phyloP scores from a whole-genome alignment of 2,888 invertebrate genomes.

The Oligia fasciuncula region DNA sequence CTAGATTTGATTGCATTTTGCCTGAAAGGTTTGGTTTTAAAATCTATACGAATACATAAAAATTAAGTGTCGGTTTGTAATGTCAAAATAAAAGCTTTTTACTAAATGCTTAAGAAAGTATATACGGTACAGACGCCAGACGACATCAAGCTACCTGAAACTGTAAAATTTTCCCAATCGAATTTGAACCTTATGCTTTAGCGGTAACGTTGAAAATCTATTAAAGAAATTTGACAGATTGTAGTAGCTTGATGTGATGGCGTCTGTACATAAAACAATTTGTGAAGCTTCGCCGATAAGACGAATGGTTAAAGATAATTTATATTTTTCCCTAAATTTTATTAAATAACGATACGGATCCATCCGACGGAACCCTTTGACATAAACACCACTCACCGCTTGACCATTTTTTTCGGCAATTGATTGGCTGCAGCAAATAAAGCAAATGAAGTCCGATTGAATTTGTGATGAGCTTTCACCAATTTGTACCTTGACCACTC shows the following conservation, averaged over 20 bases:
- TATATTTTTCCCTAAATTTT: background rate
- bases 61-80: too few species aligned
- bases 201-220: too few species aligned
- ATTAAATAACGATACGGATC: background rate
- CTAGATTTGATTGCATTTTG: too few species aligned
- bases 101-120: too few species aligned
- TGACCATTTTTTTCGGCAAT: slow-evolving; percentile 82
- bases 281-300: background rate
- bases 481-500: slow-evolving; percentile 74
- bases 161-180: too few species aligned
- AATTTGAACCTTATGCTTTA: too few species aligned
- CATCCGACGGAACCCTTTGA: slow-evolving; percentile 66
- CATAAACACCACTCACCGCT: slow-evolving; percentile 35
- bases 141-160: too few species aligned
- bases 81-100: too few species aligned
- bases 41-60: too few species aligned
- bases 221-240: too few species aligned
- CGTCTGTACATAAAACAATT: background rate
- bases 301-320: background rate
- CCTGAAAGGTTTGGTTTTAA: background rate
- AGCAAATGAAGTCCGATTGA: slow-evolving; percentile 85
- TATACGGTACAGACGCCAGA: too few species aligned
- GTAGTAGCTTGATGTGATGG: too few species aligned
- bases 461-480: slow-evolving; percentile 86
- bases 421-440: slow-evolving; percentile 86